Evolutionary conservation across 2,113 vertebrate genomes (phyloP), one percentile per base, ranked within the genome.

Genomic region (Poeciliopsis prolifica): DNA sequence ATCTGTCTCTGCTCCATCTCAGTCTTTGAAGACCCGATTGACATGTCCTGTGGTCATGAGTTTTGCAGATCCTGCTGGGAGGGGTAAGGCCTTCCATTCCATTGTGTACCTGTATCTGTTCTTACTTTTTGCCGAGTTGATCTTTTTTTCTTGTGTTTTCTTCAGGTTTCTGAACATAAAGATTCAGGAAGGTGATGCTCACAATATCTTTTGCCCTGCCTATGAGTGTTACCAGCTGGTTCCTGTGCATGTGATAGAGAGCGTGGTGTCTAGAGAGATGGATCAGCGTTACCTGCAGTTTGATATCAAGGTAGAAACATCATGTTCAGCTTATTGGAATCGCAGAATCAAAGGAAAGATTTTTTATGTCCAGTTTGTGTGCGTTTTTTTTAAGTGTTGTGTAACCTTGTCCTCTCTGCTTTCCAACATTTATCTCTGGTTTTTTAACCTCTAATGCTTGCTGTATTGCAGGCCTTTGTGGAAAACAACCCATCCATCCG

Each of bases 401-500:
- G 13, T 48, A 1, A 15, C 3, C 44, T 65, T 30, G 42, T 68
- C 26, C 14, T 29, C 17, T 75, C 24, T 73, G 14, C 54, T 42
- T 19, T 66, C 37, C 67, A 33, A 69, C 42, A 26, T 69, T 15
- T n/a, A 35, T 35, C 44, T 72, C 29, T 51, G 7, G 4, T 13
- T 19, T 65, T 30, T 26, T 17, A 30, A 19, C 61, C 22, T 61
- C 51, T 11, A 6, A 28, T 14, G 28, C 17, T 3, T 31, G 26
- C 0, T 13, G 33, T 66, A 0, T 37, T 64, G 3, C 70, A 93
- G 88, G 91, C 90, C 2, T 93, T 91, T 75, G 92, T 93, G 62
- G 92, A 92, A 77, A 92, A 93, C 86, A 93, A 92, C 74, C 90
- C 98, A 74, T 96, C 96, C 79, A 99, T 99, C 94, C 96, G 97